Conservation (phyloP, 2,113 vertebrate genomes). For the Cinclus cinclus region DNA sequence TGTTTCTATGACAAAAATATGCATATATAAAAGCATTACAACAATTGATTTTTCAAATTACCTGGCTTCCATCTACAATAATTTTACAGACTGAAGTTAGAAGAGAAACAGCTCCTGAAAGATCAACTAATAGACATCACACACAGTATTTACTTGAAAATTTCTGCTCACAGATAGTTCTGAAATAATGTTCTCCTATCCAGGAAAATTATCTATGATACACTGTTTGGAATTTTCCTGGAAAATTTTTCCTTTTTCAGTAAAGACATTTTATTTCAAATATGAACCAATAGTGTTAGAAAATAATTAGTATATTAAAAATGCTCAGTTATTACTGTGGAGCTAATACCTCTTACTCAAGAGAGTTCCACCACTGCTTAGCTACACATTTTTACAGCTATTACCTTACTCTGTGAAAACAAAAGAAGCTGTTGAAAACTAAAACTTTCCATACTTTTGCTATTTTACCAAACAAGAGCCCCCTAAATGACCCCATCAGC, state of each 20-base stretch:
- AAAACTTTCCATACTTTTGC: neutral
- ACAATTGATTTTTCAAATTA: neutral
- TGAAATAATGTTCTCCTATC: neutral
- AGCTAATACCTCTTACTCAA: neutral
- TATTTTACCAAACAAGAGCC: fast-evolving
- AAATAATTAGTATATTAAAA: neutral
- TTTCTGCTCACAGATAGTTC: neutral
- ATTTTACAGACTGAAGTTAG: neutral
- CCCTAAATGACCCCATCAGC: neutral
- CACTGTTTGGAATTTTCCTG: neutral
- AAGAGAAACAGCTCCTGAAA: neutral
- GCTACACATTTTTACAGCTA: neutral
- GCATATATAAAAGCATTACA: neutral
- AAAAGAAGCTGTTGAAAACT: neutral
- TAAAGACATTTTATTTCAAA: neutral
- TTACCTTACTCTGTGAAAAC: neutral
- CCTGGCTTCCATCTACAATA: neutral
- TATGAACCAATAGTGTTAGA: neutral
- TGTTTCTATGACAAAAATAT: neutral
- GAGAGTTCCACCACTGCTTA: neutral
- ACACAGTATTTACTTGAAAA: neutral
- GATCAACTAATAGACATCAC: neutral
- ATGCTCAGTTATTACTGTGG: neutral
- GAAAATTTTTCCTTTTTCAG: neutral
- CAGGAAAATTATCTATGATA: neutral